A percentile compares a stretch with the other conserved stretches of the same genome.
Conservation (phyloP, 1,140 invertebrate genomes). For the Scaptodrosophila lebanonensis region DNA sequence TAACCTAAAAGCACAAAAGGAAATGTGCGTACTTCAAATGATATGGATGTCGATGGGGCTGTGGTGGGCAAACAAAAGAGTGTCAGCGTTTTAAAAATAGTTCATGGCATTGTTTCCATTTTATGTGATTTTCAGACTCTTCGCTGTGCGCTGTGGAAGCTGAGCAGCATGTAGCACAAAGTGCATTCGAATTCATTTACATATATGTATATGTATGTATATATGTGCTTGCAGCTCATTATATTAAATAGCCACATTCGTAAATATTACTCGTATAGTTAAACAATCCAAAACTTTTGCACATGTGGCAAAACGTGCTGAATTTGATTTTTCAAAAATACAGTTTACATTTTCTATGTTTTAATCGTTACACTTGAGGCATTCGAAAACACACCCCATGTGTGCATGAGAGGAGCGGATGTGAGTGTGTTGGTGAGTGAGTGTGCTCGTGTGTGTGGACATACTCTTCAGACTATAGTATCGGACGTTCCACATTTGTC, state of each 20-base stretch:
- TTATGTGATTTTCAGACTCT: constrained; percentile 56
- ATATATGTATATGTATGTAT: too few relatives aligned
- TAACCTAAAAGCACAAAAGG: constrained; percentile 65
- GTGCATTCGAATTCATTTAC: constrained; percentile 42
- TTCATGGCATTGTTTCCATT: constrained; percentile 62
- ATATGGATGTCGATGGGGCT: constrained; percentile 11
- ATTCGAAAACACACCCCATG: constrained; percentile 26
- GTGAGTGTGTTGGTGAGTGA: constrained; percentile 8
- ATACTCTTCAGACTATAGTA: too few relatives aligned
- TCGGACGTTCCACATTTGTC: constrained; percentile 70
- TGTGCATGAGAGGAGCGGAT: neutral
- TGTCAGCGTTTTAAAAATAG: constrained; percentile 71
- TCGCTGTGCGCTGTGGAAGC: constrained; percentile 23
- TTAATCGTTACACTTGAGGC: constrained; percentile 70
- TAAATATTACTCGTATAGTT: constrained; percentile 63
- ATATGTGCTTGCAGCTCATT: too few relatives aligned
- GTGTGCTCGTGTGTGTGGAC: constrained; percentile 17
- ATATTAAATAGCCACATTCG: constrained; percentile 47
- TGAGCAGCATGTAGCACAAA: constrained; percentile 31
- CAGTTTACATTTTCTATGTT: constrained; percentile 67
- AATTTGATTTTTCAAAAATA: constrained; percentile 62
- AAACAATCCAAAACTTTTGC: constrained; percentile 69
- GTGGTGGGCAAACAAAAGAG: constrained; percentile 55
- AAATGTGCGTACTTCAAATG: constrained; percentile 49
- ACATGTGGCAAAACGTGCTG: constrained; percentile 70